Base-by-base conservation (phyloP, 2,113 vertebrate genomes). In the Caloenas nicobarica region DNA sequence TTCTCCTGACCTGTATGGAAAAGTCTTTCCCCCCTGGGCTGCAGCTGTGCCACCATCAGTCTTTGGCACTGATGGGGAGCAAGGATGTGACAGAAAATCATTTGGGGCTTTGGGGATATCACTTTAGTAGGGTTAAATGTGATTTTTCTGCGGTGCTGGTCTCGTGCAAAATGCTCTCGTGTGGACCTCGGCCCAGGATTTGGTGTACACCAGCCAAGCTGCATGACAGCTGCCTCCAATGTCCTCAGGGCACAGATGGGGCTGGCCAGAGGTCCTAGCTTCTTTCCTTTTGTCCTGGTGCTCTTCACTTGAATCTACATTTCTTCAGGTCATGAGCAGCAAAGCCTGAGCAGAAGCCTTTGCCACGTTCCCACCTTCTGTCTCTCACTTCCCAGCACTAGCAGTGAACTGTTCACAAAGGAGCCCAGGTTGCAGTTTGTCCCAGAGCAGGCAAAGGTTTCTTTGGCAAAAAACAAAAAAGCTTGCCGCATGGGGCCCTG, bases 381-480 rank as follows among this genome's bases (percentile, higher is more conserved):
- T 48, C 13, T 3, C 38, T 91, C 66, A 54, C 42, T 89, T 95
- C 81, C 28, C 71, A 86, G 56, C 2, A 0, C 66, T 62, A 28
- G 68, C 44, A 78, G 42, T 38, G 56, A 94, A 93, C 7, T 79
- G 44, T 58, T 92, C 81, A 94, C 80, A 44, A 23, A 95, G 80
- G 50, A 81, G 8, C 38, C 69, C 64, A 91, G 81, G 44, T 74
- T 72, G 44, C 81, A 82, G 91, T 22, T 85, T 81, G 86, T 94
- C 79, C 79, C 82, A 92, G 76, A 46, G 60, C 34, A 88, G 64
- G 29, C 69, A 86, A 91, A 91, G 36, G 44, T 96, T 93, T 94
- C 81, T 79, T 93, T 94, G 85, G 81, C 95, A 91, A 64, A 68
- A 92, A 93, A 86, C 65, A 74, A 83, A 81, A 91, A 81, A 51